These are phyloP conservation scores for Centrocercus urophasianus DNA, from an alignment of 2,113 vertebrate species.

Conservation along the genomic window DNA sequence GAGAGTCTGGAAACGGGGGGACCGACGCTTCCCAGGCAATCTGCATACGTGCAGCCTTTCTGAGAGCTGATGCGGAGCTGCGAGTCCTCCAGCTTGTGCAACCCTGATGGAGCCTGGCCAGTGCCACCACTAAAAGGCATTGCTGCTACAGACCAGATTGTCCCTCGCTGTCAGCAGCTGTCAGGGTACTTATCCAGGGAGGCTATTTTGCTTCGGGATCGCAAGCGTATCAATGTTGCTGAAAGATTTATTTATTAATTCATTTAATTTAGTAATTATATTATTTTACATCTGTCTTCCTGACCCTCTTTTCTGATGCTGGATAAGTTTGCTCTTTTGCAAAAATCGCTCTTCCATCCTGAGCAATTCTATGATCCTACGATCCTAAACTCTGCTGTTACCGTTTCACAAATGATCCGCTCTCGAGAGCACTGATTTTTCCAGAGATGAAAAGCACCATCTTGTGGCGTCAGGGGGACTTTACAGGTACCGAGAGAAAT, in stretches of 20 bases:
- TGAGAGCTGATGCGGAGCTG: not conserved
- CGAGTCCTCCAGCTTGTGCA: not conserved
- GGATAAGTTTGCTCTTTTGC: not conserved
- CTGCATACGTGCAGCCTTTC: not conserved
- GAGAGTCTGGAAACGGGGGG: not conserved
- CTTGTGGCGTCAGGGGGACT: conserved; percentile 5
- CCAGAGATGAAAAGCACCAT: conserved; percentile 37
- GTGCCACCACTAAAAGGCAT: not conserved
- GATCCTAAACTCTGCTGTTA: too few species aligned
- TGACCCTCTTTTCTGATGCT: not conserved
- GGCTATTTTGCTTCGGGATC: not conserved
- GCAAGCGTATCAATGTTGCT: not conserved
- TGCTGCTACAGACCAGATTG: conserved; percentile 37
- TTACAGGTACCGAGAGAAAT: not conserved
- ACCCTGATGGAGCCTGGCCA: conserved; percentile 18
- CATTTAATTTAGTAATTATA: too few species aligned
- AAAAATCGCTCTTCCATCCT: not conserved
- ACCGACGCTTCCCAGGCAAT: not conserved
- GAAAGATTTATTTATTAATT: not conserved
- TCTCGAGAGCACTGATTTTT: rapidly evolving
- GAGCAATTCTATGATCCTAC: too few species aligned
- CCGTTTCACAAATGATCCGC: rapidly evolving
- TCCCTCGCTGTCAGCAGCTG: conserved; percentile 31
- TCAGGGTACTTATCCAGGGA: not conserved
- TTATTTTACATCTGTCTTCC: rapidly evolving